A percentile compares a stretch with the other conserved stretches of the same genome.
Conservation (phyloP, 1,140 invertebrate species). For the Aphidius gifuensis region DNA sequence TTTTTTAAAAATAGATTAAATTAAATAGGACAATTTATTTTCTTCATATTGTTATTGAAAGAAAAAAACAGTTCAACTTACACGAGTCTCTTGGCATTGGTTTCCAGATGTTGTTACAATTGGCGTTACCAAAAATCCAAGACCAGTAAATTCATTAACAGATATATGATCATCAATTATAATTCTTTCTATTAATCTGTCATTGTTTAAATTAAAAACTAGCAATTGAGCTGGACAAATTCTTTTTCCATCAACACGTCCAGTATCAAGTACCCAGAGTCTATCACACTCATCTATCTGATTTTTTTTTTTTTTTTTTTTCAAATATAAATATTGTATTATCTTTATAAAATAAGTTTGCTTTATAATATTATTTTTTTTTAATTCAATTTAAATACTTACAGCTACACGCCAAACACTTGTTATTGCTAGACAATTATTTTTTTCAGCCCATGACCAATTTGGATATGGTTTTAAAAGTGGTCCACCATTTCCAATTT, state of each 20-base stretch:
- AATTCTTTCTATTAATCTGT: conserved; percentile 48
- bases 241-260: conserved; percentile 44
- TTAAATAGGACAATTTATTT: background rate
- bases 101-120: conserved; percentile 26
- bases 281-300: conserved; percentile 57
- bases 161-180: conserved; percentile 36
- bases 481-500: conserved; percentile 24
- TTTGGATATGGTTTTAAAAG: conserved; percentile 36
- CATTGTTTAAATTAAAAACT: conserved; percentile 50
- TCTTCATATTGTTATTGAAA: background rate
- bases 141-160: conserved; percentile 24
- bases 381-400: conserved; percentile 7
- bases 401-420: conserved; percentile 36
- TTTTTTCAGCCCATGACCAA: conserved; percentile 31
- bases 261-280: conserved; percentile 56
- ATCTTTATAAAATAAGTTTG: background rate
- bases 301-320: background rate
- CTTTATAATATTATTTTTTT: background rate
- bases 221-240: conserved; percentile 53
- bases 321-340: background rate
- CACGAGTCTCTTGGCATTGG: conserved; percentile 19
- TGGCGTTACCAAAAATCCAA: conserved; percentile 32
- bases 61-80: conserved; percentile 5
- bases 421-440: conserved; percentile 29
- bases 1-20: no score